Evolutionary conservation across 2,113 vertebrate species (phyloP).

Genomic region (Meleagris gallopavo): DNA sequence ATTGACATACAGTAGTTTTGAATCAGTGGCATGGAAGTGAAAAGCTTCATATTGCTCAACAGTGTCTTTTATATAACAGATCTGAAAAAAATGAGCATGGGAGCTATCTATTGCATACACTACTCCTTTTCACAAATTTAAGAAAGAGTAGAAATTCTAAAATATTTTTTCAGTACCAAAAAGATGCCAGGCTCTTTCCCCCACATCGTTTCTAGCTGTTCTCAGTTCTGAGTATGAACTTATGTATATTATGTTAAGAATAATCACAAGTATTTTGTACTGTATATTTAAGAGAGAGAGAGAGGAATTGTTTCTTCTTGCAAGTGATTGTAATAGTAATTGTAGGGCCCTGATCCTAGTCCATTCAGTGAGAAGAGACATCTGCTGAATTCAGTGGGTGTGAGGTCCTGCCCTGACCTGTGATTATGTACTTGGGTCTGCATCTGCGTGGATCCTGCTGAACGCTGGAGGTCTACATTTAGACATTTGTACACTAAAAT

Average conservation of each 20-base stretch:
- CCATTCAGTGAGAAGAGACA: constrained; percentile 10
- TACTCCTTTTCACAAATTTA: neutral
- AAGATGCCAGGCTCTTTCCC: neutral
- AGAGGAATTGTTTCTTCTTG: neutral
- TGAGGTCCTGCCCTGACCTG: neutral
- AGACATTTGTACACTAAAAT: constrained; percentile 53
- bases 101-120: neutral
- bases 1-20: neutral
- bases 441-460: constrained; percentile 24
- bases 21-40: neutral
- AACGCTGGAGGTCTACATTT: constrained; percentile 49
- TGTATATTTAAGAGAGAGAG: neutral
- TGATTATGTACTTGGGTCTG: constrained; percentile 54
- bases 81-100: neutral
- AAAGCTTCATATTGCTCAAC: neutral
- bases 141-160: neutral
- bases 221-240: neutral
- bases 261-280: neutral
- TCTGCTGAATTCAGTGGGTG: constrained; percentile 39
- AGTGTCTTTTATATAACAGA: neutral
- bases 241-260: neutral
- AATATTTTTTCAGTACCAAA: neutral
- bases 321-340: constrained; percentile 3
- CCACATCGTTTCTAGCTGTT: neutral
- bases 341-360: neutral